Base-by-base conservation (phyloP, 2,113 vertebrate species). In the Osmerus mordax region DNA sequence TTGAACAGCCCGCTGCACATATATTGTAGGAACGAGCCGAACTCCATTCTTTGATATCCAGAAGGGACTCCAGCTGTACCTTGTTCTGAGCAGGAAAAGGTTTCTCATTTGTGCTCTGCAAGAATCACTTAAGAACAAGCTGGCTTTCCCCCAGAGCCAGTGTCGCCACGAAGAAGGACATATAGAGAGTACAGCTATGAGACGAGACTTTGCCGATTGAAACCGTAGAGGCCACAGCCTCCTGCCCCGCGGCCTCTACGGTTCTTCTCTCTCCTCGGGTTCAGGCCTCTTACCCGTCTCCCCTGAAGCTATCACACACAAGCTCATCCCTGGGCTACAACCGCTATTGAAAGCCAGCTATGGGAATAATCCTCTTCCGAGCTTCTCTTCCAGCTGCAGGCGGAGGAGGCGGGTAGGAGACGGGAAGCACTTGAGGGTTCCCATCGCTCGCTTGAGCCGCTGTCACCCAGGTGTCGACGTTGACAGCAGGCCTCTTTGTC, bases 401-500 rank as follows among this genome's bases (percentile, higher is more conserved):
- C 3, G 15, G 15, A 36, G 21, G 21, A 64, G 32, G 2, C 3
- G 15, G 9, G 15, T 6, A 36, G 32, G 2, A n/a, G 28, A 36
- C 9, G 32, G 13, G 28, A 36, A 64, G 15, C 32, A n/a, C 15
- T 3, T 5, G 14, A 60, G 19, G 16, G 58, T 7, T 60, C 58
- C 23, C 4, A 21, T 12, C n/a, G 18, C 18, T 21, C 13, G 12
- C 11, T 25, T 14, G 23, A 28, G 19, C 28, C 19, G 29, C 19
- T 61, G 59, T 28, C 59, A 28, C 13, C 11, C 29, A 36, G 2
- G 12, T 51, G 64, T 65, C 21, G 36, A 65, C 8, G 36, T 51
- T 65, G 64, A 65, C 36, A 65, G 36, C 64, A 65, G 64, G 32
- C 64, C 32, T 65, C 32, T 65, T 65, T 65, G n/a, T 47, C 64